Percentiles rank a stretch among this genome's conserved stretches.
These are phyloP conservation scores for Pantherophis guttatus DNA, from an alignment of 2,113 vertebrate species.

Conservation along the genomic window DNA sequence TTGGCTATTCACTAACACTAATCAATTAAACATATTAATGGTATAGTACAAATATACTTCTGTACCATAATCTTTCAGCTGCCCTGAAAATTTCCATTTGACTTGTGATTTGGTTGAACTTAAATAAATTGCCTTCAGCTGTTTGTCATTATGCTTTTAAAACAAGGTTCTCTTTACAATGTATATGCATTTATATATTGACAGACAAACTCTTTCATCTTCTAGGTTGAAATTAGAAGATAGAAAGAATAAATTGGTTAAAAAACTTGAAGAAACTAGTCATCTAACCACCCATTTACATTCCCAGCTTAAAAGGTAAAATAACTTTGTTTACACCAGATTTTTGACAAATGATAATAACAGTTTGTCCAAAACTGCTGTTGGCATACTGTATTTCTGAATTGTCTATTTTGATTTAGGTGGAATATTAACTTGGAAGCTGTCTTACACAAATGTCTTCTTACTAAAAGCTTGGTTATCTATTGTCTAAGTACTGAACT, in stretches of 20 bases:
- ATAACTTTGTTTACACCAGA: neutral
- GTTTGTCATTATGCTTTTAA: neutral
- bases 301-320: constrained; percentile 81
- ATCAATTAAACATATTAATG: neutral
- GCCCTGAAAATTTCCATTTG: neutral
- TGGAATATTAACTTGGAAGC: constrained; percentile 11
- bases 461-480: neutral
- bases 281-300: constrained; percentile 78
- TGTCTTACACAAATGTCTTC: constrained; percentile 9
- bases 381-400: neutral
- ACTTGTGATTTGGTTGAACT: neutral
- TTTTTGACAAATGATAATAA: neutral
- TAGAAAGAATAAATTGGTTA: constrained; percentile 74
- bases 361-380: neutral
- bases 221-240: constrained; percentile 80
- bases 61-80: neutral
- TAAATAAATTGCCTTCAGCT: neutral
- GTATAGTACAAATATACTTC: neutral
- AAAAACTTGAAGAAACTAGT: constrained; percentile 81
- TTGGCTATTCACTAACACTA: neutral
- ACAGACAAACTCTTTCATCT: constrained; percentile 2
- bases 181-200: neutral
- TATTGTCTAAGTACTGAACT: neutral
- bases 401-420: constrained; percentile 14
- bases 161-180: neutral